phyloP scores from a whole-genome alignment of 2,888 invertebrate genomes.

The Heliconius hortense region DNA sequence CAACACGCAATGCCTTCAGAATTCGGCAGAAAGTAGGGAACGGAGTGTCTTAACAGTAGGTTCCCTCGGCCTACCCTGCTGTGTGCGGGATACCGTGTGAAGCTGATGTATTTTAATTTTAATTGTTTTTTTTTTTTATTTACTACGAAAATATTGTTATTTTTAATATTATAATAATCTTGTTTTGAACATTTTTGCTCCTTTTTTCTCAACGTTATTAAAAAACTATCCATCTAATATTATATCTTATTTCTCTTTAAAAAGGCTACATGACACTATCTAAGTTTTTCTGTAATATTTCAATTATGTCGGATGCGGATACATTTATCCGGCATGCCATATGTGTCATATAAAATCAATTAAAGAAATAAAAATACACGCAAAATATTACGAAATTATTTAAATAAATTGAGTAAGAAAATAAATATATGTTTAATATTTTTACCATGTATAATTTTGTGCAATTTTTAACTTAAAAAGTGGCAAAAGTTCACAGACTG shows the following conservation, averaged over 20 bases:
- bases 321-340: background rate
- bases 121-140: too few relatives aligned
- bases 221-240: background rate
- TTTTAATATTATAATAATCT: too few relatives aligned
- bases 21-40: too few relatives aligned
- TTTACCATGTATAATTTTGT: background rate
- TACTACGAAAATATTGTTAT: too few relatives aligned
- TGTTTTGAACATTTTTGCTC: too few relatives aligned
- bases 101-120: too few relatives aligned
- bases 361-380: background rate
- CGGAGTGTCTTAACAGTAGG: too few relatives aligned
- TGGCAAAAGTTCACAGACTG: background rate
- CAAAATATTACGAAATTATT: background rate
- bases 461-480: background rate
- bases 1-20: too few relatives aligned
- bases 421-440: background rate
- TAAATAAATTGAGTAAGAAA: background rate
- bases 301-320: background rate
- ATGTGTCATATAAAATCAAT: background rate
- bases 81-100: too few relatives aligned
- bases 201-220: too few relatives aligned
- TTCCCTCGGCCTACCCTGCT: too few relatives aligned
- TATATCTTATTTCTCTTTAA: background rate
- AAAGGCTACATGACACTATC: background rate
- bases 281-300: conserved; percentile 2